Evolutionary conservation across 2,797 vertebrate species (phyloP), one percentile per base, ranked within the genome.

Genomic region (Austrolebias charrua): DNA sequence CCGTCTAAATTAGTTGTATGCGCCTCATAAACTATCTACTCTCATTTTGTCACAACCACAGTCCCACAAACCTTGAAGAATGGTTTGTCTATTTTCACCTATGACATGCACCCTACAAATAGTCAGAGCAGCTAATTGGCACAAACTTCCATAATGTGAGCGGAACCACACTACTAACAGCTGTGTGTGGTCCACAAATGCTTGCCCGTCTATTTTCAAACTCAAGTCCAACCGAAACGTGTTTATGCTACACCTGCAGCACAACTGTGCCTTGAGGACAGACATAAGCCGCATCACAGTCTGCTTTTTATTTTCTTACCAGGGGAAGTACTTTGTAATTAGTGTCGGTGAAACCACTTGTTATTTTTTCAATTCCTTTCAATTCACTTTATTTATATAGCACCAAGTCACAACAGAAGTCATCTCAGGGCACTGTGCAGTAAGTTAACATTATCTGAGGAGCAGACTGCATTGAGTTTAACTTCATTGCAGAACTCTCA

Each of bases 151-250:
- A 52, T 78, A 76, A 87, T 88, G 82, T 86, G 78, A 86, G 75
- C 67, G 59, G 73, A 80, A 74, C 60, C 75, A 51, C 61, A 58
- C 65, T 67, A 54, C 60, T 40, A 73, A 60, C 76, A 86, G 86
- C 84, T 86, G 82, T 84, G 84, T 90, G 88, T 80, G 81, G 73
- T 83, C 82, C 65, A 66, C 61, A 55, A 62, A 55, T 75, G 73
- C 78, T 74, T 60, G 71, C 78, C 13, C 56, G 73, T 78, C 81
- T 90, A 86, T 87, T 90, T 86, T 79, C 68, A 57, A 86, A 46
- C 28, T 55, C 59, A 43, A 38, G 46, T 82, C 75, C 74, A 82
- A 82, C 73, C 67, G 66, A 84, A 80, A 79, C 65, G 54, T 75
- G 71, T 82, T 82, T 80, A 60, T 63, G 51, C 69, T 78, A 75